Evolutionary conservation across 2,797 vertebrate species (phyloP), one percentile per base, ranked within the genome.

Genomic region (Sebastes taczanowskii): DNA sequence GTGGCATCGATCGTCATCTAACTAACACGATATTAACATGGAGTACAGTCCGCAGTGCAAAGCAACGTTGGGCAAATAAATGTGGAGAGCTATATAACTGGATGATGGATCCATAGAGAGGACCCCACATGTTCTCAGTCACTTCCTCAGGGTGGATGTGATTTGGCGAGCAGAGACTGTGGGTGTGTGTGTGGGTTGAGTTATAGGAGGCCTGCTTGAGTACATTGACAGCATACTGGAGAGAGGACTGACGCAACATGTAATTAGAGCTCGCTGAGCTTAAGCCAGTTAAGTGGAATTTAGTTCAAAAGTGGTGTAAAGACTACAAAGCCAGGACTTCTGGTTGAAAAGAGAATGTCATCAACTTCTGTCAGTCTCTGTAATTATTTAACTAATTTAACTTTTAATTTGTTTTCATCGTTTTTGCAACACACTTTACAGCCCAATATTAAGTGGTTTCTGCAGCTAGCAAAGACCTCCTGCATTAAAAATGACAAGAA

Each of bases 261-360:
- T 83, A 86, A 91, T 91, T 86, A 88, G 34, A 60, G n/a, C 25
- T 71, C 0, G 5, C 20, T 78, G 63, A 74, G 66, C 67, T 76
- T n/a, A 10, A 72, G 69, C 59, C 49, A 78, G 49, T 73, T 75
- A 74, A 74, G 63, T 64, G 74, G 71, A 69, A 66, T 68, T 75
- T 58, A 13, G 63, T 60, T 60, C 52, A 64, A 25, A 77, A 69
- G 71, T 55, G 8, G 53, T 29, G 29, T 64, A 30, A 74, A 29
- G 72, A 68, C 29, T 23, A 29, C n/a, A 66, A 68, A 74, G 64
- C 30, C 34, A 67, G 30, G 32, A 62, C 49, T 71, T 79, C 16
- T 16, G 46, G 32, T 23, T 30, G 14, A 63, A 76, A 52, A 38
- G 32, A 76, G 35, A 68, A 52, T 6, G 49, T 20, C 8, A 55